A percentile compares a stretch with the other conserved stretches of the same genome.
These are phyloP conservation scores for Hybos culiciformis DNA, from an alignment of 2,888 invertebrate species.

Conservation along the genomic window DNA sequence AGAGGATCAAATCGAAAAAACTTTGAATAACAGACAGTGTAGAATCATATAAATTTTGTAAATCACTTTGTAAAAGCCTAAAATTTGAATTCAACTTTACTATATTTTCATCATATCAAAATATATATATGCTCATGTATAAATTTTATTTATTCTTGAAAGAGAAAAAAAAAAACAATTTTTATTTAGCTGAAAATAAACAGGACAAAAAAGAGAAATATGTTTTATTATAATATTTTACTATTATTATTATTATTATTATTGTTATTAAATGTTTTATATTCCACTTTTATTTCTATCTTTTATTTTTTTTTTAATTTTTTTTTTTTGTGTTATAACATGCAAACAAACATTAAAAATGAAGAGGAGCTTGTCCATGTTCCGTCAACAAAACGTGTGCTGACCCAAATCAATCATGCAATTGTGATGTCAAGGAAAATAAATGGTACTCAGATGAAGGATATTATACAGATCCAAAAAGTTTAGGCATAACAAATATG, in stretches of 20 bases:
- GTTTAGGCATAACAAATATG: slow-evolving; percentile 82
- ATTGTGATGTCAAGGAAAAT: slow-evolving; percentile 77
- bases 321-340: slow-evolving; percentile 1
- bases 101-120: no score
- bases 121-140: no score
- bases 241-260: slow-evolving; percentile 11
- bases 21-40: no score
- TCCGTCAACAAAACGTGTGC: slow-evolving; percentile 70
- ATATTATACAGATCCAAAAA: slow-evolving; percentile 61
- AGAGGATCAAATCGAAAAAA: no score
- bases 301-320: slow-evolving; percentile 5
- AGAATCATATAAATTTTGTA: no score
- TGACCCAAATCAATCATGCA: slow-evolving; percentile 69
- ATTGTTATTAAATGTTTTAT: slow-evolving; percentile 14
- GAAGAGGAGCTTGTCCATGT: slow-evolving; percentile 58
- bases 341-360: slow-evolving; percentile 16
- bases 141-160: no score
- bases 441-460: slow-evolving; percentile 87
- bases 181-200: no score
- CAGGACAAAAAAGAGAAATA: not conserved
- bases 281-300: slow-evolving; percentile 13
- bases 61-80: no score
- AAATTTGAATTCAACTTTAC: no score
- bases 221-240: not conserved
- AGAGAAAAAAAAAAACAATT: no score